Evolutionary conservation across 2,113 vertebrate species (phyloP).

Genomic region (Saccopteryx bilineata): DNA sequence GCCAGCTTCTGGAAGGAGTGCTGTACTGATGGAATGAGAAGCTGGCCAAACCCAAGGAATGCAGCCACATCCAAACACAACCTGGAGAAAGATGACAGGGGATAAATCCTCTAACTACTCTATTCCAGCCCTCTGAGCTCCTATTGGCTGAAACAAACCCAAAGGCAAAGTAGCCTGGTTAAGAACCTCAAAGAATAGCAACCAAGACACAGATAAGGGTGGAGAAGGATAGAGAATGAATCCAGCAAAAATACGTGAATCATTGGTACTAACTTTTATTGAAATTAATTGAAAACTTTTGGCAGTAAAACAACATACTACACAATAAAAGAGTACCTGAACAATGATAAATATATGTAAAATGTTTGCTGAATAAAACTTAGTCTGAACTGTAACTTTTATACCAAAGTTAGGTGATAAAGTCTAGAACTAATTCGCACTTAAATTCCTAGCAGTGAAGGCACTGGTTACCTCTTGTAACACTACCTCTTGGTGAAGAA

Average conservation of each 20-base stretch:
- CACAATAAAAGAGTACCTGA: neutral
- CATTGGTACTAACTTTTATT: neutral
- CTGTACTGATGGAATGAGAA: neutral
- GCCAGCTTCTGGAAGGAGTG: neutral
- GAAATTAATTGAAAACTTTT: slow-evolving; percentile 18
- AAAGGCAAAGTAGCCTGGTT: neutral
- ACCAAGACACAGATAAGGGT: neutral
- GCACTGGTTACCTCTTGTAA: neutral
- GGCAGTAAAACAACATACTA: neutral
- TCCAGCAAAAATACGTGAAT: neutral
- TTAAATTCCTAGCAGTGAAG: neutral
- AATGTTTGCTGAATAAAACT: neutral
- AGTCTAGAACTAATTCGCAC: neutral
- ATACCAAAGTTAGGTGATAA: neutral
- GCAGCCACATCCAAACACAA: neutral
- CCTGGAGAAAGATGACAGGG: neutral
- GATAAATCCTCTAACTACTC: neutral
- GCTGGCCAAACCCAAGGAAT: neutral
- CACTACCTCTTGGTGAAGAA: neutral
- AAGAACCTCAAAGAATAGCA: neutral
- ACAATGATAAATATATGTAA: neutral
- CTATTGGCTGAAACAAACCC: neutral
- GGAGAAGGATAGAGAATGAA: neutral
- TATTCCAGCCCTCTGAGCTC: neutral
- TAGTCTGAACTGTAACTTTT: neutral